These are phyloP conservation scores for Diplosoma virens DNA, from an alignment of 23 tunicate species.

Conservation along the genomic window DNA sequence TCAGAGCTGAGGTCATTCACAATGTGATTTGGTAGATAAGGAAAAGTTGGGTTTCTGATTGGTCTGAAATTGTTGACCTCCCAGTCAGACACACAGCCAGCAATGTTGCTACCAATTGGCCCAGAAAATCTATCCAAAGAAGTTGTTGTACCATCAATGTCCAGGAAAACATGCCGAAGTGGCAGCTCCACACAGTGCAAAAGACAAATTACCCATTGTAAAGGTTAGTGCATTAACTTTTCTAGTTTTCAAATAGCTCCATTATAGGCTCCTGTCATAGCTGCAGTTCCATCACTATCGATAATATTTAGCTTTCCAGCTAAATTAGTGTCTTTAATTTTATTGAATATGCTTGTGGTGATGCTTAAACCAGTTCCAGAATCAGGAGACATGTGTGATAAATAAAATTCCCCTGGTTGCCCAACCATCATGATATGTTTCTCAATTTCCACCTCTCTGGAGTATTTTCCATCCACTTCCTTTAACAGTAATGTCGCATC, in stretches of 20 bases:
- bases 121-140: constrained; percentile 8
- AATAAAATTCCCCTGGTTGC: constrained; percentile 24
- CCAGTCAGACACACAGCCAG: constrained; percentile 37
- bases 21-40: constrained; percentile 2
- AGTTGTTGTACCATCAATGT: not conserved
- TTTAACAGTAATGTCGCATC: constrained; percentile 1
- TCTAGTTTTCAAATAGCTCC: constrained; percentile 9
- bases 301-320: not conserved
- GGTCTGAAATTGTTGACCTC: constrained; percentile 15
- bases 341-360: not conserved
- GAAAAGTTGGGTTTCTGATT: constrained; percentile 19
- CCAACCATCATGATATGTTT: constrained; percentile 25
- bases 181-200: constrained; percentile 25
- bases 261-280: constrained; percentile 20
- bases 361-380: constrained; percentile 18
- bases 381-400: constrained; percentile 15
- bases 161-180: constrained; percentile 5
- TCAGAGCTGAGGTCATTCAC: constrained; percentile 31
- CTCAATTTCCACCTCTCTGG: not conserved
- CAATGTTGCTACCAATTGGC: constrained; percentile 24
- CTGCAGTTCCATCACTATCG: constrained; percentile 31
- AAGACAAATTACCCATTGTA: constrained; percentile 28
- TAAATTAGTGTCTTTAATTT: constrained; percentile 5
- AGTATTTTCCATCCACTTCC: constrained; percentile 12
- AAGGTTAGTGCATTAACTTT: constrained; percentile 3